Evolutionary conservation across 2,113 vertebrate species (phyloP).

Genomic region (Morone chrysops): DNA sequence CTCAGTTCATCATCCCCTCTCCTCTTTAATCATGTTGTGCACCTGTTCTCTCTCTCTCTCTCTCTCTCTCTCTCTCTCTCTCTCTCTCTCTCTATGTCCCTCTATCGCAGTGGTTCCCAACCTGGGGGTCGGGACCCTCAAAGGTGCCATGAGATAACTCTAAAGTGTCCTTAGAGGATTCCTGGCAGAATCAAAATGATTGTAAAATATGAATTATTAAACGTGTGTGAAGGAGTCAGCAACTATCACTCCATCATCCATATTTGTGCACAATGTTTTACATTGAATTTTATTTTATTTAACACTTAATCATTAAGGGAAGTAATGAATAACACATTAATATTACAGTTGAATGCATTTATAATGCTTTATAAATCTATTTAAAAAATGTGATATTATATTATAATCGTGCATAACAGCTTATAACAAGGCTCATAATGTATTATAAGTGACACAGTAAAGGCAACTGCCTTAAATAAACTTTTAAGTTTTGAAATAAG

Average conservation of each 20-base stretch:
- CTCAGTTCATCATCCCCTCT: conserved; percentile 56
- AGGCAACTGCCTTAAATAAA: too few relatives aligned
- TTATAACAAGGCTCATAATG: too few relatives aligned
- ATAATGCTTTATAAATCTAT: too few relatives aligned
- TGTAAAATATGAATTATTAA: neutral
- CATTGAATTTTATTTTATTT: too few relatives aligned
- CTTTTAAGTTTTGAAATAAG: too few relatives aligned
- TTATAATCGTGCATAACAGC: too few relatives aligned
- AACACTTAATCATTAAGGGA: too few relatives aligned
- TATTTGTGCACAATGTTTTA: neutral
- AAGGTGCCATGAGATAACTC: neutral
- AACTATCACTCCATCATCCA: neutral
- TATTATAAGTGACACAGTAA: too few relatives aligned
- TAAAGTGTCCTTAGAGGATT: neutral
- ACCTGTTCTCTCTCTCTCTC: conserved; percentile 34
- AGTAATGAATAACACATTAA: too few relatives aligned
- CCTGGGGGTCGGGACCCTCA: neutral
- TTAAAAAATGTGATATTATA: too few relatives aligned
- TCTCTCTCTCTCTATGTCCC: neutral
- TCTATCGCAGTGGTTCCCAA: conserved; percentile 3
- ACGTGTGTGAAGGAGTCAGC: too few relatives aligned
- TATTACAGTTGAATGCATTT: too few relatives aligned
- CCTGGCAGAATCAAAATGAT: neutral
- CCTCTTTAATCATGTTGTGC: conserved; percentile 66
- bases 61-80: neutral